Percentiles rank a stretch among this genome's conserved stretches.
phyloP scores from a whole-genome alignment of 1,140 invertebrate genomes.

The Triops longicaudatus region DNA sequence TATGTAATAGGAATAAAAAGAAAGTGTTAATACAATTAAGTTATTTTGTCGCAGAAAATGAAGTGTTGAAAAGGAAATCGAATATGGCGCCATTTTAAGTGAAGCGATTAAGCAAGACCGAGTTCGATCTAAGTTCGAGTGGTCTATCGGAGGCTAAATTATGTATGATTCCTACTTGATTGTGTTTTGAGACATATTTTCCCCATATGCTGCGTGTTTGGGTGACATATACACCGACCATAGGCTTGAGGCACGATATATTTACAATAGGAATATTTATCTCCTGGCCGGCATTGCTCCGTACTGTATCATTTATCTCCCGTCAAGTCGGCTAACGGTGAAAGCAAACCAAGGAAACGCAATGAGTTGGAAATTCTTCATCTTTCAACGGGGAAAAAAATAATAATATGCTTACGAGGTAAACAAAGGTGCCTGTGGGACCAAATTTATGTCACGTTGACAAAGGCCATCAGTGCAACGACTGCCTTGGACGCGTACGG shows the following conservation, averaged over 20 bases:
- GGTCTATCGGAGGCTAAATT: too few relatives aligned
- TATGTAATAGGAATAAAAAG: too few relatives aligned
- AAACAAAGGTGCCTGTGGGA: slow-evolving; percentile 81
- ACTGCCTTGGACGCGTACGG: slow-evolving; percentile 68
- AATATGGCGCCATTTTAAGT: neutral
- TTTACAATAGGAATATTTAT: slow-evolving; percentile 71
- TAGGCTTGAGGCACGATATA: slow-evolving; percentile 80
- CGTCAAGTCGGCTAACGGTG: slow-evolving; percentile 63
- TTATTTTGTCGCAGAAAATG: too few relatives aligned
- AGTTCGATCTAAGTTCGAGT: too few relatives aligned
- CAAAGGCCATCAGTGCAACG: slow-evolving; percentile 62
- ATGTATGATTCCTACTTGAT: neutral
- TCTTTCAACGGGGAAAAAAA: neutral
- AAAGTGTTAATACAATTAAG: too few relatives aligned
- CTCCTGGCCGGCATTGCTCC: slow-evolving; percentile 72
- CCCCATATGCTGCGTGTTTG: slow-evolving; percentile 33
- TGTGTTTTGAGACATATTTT: slow-evolving; percentile 30
- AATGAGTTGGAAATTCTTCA: neutral
- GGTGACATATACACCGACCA: slow-evolving; percentile 66
- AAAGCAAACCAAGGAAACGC: slow-evolving; percentile 35
- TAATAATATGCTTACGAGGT: slow-evolving; percentile 65
- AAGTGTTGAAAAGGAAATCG: too few relatives aligned
- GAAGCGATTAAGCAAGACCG: neutral
- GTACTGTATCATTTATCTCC: slow-evolving; percentile 84
- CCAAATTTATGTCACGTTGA: slow-evolving; percentile 65